Conservation (phyloP, 2,113 vertebrate species). For the Haemorhous mexicanus region DNA sequence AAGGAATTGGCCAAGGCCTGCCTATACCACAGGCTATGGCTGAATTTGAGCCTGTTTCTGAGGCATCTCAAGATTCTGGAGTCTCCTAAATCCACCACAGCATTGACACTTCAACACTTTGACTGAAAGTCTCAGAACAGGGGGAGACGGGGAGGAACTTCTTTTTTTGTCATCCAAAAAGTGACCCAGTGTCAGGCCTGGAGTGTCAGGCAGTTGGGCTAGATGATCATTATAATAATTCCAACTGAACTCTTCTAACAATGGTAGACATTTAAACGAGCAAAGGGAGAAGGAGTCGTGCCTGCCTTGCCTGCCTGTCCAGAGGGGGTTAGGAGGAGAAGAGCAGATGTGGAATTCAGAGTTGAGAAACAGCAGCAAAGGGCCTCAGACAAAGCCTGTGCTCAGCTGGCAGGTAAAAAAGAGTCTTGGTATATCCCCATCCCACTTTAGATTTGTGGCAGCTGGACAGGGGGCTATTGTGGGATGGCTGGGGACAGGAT, state of each 20-base stretch:
- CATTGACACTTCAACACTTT: background rate
- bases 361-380: background rate
- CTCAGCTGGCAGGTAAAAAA: background rate
- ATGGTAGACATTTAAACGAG: background rate
- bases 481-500: background rate
- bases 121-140: background rate
- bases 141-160: accelerated
- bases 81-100: background rate
- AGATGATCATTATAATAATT: background rate
- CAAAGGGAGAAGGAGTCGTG: accelerated
- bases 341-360: background rate
- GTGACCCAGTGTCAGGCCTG: background rate
- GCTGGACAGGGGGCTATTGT: background rate
- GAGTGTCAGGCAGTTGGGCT: background rate
- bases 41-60: background rate
- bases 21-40: background rate
- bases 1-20: background rate
- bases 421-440: background rate
- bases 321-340: background rate
- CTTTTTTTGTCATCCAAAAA: background rate
- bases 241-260: background rate
- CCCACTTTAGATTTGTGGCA: background rate
- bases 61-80: background rate
- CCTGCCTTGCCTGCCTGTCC: background rate
- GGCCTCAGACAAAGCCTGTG: background rate